Evolutionary conservation across 2,113 vertebrate genomes (phyloP).

Genomic region (Neodontobutis hainanensis): DNA sequence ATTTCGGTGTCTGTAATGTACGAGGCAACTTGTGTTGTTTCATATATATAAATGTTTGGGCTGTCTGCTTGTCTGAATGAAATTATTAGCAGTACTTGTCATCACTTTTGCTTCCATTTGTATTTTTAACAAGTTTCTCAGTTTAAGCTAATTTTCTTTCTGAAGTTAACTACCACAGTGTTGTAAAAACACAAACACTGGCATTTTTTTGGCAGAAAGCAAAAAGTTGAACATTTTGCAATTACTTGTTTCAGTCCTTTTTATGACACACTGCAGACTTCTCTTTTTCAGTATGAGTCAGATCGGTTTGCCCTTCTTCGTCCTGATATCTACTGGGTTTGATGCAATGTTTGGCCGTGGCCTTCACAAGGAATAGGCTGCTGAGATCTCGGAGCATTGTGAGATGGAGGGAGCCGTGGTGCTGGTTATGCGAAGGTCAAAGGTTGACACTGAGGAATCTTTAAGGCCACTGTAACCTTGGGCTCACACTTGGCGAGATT

Average conservation of each 20-base stretch:
- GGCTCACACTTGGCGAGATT: conserved; percentile 4
- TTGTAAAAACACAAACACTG: too few species aligned
- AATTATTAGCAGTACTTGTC: not conserved
- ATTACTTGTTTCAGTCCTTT: not conserved
- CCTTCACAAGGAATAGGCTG: not conserved
- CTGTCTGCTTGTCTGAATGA: too few species aligned
- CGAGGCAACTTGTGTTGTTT: not conserved
- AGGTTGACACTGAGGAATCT: conserved; percentile 19
- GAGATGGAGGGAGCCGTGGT: conserved; percentile 6
- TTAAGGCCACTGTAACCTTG: conserved; percentile 17
- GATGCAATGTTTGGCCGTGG: conserved; percentile 3
- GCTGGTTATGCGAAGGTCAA: too few species aligned
- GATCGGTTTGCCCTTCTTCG: conserved; percentile 24
- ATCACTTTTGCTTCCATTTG: not conserved
- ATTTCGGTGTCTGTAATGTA: not conserved
- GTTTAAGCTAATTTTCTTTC: not conserved
- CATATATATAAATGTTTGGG: too few species aligned
- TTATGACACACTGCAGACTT: not conserved
- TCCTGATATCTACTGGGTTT: conserved; percentile 6
- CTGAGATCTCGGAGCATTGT: not conserved
- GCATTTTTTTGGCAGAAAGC: not conserved
- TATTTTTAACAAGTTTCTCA: not conserved
- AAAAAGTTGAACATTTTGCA: too few species aligned
- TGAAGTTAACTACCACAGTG: not conserved
- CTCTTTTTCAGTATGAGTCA: not conserved